Percentiles rank a stretch among this genome's conserved stretches.
Evolutionary conservation across 2,113 vertebrate species (phyloP).

Genomic region (Mus musculus): GRCm39 chr17:6738501-6739000

Average conservation of each 20-base stretch:
- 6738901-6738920: background rate
- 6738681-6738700: background rate
- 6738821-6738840: background rate
- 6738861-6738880: accelerated
- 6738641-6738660: background rate
- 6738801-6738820: background rate
- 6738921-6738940: background rate
- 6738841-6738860: accelerated
- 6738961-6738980: background rate
- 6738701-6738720: background rate
- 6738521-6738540: background rate
- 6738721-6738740: background rate
- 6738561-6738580: background rate
- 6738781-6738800: background rate
- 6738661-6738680: background rate
- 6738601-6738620: background rate
- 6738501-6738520: background rate
- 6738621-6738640: background rate
- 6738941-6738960: background rate
- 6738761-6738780: background rate
- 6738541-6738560: background rate
- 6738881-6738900: background rate
- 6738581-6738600: background rate
- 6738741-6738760: background rate
- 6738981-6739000: background rate